Percentiles rank a stretch among this genome's conserved stretches.
phyloP scores from a whole-genome alignment of 2,797 vertebrate genomes.

The Glyptemys insculpta region DNA sequence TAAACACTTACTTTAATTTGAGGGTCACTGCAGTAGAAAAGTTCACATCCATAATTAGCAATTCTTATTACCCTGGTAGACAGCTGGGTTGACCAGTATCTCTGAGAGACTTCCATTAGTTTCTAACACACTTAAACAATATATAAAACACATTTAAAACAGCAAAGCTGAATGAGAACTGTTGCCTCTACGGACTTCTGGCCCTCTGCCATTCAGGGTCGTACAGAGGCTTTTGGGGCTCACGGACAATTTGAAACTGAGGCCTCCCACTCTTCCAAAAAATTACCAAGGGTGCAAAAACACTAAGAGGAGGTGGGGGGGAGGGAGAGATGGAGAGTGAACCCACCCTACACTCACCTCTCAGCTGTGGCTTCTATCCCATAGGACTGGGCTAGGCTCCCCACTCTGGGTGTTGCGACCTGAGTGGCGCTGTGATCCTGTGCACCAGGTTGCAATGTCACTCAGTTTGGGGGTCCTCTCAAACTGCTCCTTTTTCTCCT shows the following conservation, averaged over 20 bases:
- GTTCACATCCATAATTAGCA: not conserved
- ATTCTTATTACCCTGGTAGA: not conserved
- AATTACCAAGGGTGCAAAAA: not conserved
- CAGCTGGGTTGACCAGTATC: not conserved
- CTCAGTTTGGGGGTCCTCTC: not conserved
- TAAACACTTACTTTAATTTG: not conserved
- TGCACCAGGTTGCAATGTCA: not conserved
- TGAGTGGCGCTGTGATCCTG: not conserved
- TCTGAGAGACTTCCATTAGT: not conserved
- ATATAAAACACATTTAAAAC: not conserved
- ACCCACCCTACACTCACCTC: not conserved
- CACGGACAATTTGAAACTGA: too few relatives aligned
- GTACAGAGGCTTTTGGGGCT: not conserved
- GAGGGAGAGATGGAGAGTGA: not conserved
- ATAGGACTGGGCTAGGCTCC: not conserved
- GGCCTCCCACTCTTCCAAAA: not conserved
- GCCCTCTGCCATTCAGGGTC: not conserved
- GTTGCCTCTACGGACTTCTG: not conserved
- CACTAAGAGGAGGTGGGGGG: not conserved
- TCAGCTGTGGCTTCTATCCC: not conserved
- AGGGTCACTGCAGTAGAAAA: not conserved
- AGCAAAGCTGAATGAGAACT: not conserved
- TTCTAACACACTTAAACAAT: not conserved
- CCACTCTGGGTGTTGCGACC: not conserved
- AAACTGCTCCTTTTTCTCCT: not conserved